Conservation (phyloP, 64 coral and sea anemone species). For the Astreopora myriophthalma region DNA sequence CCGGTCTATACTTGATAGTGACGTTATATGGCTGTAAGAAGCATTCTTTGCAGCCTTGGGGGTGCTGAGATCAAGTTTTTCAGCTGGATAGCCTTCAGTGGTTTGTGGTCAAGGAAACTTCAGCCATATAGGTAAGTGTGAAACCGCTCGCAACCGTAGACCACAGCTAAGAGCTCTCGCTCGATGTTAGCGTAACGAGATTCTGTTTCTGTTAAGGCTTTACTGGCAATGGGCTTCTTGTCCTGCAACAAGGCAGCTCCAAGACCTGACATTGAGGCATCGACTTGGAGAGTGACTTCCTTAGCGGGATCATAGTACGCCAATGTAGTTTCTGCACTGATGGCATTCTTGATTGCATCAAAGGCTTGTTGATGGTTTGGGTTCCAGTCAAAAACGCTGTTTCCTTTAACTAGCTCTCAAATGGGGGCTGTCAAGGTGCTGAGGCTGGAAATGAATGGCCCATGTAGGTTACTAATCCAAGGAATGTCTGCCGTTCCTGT, state of each 20-base stretch:
- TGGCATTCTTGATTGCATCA: not conserved
- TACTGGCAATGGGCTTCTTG: conserved; percentile 39
- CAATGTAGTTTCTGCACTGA: not conserved
- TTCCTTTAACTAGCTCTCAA: not conserved
- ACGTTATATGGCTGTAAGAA: conserved; percentile 49
- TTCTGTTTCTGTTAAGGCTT: conserved; percentile 1
- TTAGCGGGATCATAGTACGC: not conserved
- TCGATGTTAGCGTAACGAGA: conserved; percentile 46
- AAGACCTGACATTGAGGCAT: not conserved
- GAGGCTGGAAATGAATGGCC: conserved; percentile 58
- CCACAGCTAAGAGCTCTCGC: conserved; percentile 46
- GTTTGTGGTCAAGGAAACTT: conserved; percentile 53
- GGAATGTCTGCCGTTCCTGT: not conserved
- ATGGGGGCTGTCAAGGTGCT: not conserved
- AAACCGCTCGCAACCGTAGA: conserved; percentile 52
- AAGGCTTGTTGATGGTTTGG: not conserved
- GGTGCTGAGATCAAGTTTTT: conserved; percentile 24
- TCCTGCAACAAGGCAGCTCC: conserved; percentile 29
- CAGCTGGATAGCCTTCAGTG: conserved; percentile 17
- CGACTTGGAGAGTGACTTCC: not conserved
- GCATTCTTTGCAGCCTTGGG: conserved; percentile 42
- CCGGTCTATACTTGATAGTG: conserved; percentile 37
- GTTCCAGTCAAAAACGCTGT: not conserved
- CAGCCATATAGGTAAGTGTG: conserved; percentile 59
- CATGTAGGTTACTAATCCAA: too few species aligned